Evolutionary conservation across 2,797 vertebrate genomes (phyloP).

Genomic region (Halcyon badia): DNA sequence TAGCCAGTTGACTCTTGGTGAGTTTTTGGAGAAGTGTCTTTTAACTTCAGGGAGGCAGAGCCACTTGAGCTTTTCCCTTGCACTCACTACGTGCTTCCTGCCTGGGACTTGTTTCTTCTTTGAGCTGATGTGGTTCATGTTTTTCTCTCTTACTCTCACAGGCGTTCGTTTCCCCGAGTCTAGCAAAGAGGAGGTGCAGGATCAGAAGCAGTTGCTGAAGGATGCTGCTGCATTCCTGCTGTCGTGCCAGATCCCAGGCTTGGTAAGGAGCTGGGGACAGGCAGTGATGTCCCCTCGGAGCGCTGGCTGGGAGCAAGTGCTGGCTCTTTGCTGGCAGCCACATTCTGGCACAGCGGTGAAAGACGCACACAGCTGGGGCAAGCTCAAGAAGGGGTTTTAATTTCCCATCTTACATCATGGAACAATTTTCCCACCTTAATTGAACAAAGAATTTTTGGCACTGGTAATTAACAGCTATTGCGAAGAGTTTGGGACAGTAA

Average conservation of each 20-base stretch:
- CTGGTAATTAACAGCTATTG: neutral
- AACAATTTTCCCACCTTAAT: neutral
- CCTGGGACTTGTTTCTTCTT: neutral
- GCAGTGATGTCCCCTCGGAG: neutral
- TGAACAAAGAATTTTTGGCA: neutral
- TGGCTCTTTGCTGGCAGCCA: neutral
- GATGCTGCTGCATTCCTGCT: constrained; percentile 93
- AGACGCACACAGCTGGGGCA: neutral
- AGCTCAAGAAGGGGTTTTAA: neutral
- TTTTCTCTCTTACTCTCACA: constrained; percentile 40
- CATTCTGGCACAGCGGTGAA: neutral
- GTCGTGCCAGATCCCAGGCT: constrained; percentile 94
- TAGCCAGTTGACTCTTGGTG: neutral
- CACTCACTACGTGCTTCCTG: neutral
- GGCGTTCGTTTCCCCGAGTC: constrained; percentile 94
- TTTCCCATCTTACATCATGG: neutral
- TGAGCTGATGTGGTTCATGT: neutral
- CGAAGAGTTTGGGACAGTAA: neutral
- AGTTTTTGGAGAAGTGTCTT: neutral
- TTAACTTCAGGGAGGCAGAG: neutral
- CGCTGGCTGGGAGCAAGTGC: neutral
- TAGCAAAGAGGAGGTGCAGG: constrained; percentile 88
- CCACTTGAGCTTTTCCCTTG: neutral
- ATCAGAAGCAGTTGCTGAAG: constrained; percentile 97
- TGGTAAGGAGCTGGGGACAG: constrained; percentile 84